Percentiles rank a stretch among this genome's conserved stretches.
phyloP scores from a whole-genome alignment of 2,797 vertebrate genomes.

The Molossus molossus region DNA sequence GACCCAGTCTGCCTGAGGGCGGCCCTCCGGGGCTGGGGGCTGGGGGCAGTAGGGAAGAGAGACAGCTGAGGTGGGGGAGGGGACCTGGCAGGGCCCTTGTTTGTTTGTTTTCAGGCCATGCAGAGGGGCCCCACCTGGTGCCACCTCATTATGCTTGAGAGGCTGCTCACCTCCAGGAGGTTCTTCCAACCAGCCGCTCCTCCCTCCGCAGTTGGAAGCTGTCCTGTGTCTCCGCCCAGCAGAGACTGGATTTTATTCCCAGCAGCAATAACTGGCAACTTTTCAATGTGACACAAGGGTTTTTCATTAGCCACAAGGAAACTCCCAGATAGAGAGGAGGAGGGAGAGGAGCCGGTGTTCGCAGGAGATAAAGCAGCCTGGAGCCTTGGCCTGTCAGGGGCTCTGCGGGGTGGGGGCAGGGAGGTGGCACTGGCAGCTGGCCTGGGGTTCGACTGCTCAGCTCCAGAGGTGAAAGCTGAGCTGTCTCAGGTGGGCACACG shows the following conservation, averaged over 20 bases:
- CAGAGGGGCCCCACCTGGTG: constrained; percentile 51
- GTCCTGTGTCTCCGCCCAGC: not conserved
- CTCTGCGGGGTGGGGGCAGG: not conserved
- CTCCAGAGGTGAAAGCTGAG: constrained; percentile 55
- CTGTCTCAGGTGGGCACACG: constrained; percentile 36
- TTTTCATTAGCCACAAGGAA: constrained; percentile 71
- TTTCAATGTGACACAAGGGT: constrained; percentile 61
- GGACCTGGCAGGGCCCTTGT: constrained; percentile 8
- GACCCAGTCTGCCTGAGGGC: not conserved
- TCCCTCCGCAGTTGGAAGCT: constrained; percentile 13
- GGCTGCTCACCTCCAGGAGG: constrained; percentile 11
- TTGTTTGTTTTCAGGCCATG: constrained; percentile 49
- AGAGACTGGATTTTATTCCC: constrained; percentile 62
- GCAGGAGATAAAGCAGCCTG: constrained; percentile 71
- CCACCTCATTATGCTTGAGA: constrained; percentile 51
- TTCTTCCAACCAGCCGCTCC: constrained; percentile 12
- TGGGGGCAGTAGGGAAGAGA: too few species aligned
- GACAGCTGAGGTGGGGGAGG: not conserved
- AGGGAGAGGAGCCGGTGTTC: constrained; percentile 66
- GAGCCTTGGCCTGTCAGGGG: not conserved
- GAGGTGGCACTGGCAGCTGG: constrained; percentile 49
- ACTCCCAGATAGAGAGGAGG: constrained; percentile 43
- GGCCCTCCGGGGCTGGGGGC: not conserved
- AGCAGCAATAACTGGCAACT: constrained; percentile 75
- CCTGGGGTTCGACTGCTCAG: not conserved